A percentile compares a stretch with the other conserved stretches of the same genome.
Evolutionary conservation across 2,888 invertebrate species (phyloP).

Genomic region (Andrena fulva): DNA sequence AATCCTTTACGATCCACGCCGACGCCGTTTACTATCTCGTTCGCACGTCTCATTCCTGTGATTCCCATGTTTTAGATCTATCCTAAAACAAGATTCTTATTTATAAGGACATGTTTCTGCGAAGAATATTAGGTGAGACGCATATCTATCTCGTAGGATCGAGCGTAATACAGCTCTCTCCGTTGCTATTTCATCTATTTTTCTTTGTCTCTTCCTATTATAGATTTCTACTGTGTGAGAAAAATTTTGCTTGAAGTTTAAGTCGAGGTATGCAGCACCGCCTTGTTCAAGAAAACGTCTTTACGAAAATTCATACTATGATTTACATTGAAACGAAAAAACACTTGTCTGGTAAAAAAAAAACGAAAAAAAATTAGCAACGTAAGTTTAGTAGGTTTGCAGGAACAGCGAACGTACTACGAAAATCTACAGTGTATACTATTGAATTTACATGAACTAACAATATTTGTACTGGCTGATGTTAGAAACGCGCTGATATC

Average conservation of each 20-base stretch:
- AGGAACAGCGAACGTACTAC: slow-evolving; percentile 74
- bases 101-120: slow-evolving; percentile 79
- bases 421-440: slow-evolving; percentile 81
- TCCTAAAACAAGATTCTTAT: slow-evolving; percentile 82
- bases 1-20: not conserved
- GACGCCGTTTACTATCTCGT: not conserved
- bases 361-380: slow-evolving; percentile 70
- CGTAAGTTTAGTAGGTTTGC: slow-evolving; percentile 79
- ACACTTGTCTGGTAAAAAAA: slow-evolving; percentile 66
- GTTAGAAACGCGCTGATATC: slow-evolving; percentile 82
- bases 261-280: slow-evolving; percentile 73
- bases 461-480: slow-evolving; percentile 82
- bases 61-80: slow-evolving; percentile 77
- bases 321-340: slow-evolving; percentile 59
- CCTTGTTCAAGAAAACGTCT: slow-evolving; percentile 70
- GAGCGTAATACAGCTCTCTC: not conserved
- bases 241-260: slow-evolving; percentile 79
- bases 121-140: slow-evolving; percentile 81
- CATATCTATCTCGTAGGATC: not conserved
- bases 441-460: slow-evolving; percentile 76
- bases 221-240: slow-evolving; percentile 82
- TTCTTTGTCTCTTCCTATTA: slow-evolving; percentile 46
- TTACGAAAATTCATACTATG: slow-evolving; percentile 65
- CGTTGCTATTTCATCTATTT: slow-evolving; percentile 39
- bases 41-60: not conserved